A percentile compares a stretch with the other conserved stretches of the same genome.
These are phyloP conservation scores for Dendrocopos noguchii DNA, from an alignment of 2,113 vertebrate genomes.

Conservation along the genomic window DNA sequence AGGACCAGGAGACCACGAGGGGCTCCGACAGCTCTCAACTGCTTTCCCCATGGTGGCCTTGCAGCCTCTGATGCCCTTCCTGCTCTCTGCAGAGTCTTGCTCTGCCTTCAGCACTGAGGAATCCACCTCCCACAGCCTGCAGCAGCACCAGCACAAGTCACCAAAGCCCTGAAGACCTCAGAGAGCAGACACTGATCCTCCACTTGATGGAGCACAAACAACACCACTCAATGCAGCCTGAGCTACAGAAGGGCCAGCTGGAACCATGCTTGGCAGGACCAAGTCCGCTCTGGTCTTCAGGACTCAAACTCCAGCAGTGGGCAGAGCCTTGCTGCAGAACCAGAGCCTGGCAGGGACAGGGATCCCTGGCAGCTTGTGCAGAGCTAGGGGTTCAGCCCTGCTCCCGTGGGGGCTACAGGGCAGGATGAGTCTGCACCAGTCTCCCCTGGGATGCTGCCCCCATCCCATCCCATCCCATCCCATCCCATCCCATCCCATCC, in stretches of 20 bases:
- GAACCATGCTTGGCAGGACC: not conserved
- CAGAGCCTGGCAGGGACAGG: accelerated
- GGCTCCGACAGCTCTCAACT: accelerated
- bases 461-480: not conserved
- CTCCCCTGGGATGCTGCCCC: not conserved
- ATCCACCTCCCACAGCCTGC: accelerated
- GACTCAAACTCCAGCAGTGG: accelerated
- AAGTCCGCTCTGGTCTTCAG: not conserved
- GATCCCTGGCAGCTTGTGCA: accelerated
- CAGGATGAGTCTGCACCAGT: not conserved
- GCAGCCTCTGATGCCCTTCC: not conserved
- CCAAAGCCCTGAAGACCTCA: not conserved
- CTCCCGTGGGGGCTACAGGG: accelerated
- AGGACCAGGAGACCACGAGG: accelerated
- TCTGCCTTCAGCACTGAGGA: accelerated
- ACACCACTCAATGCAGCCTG: accelerated
- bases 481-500: constrained; percentile 86
- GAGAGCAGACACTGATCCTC: accelerated
- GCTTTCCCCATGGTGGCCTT: accelerated
- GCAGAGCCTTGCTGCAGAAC: no score
- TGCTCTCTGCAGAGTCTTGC: accelerated
- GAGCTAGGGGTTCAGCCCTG: accelerated
- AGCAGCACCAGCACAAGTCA: accelerated
- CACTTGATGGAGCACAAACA: accelerated
- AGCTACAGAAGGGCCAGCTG: no score